phyloP scores from a whole-genome alignment of 35 echinoderm and acorn worm genomes.

The Ptychodera flava region DNA sequence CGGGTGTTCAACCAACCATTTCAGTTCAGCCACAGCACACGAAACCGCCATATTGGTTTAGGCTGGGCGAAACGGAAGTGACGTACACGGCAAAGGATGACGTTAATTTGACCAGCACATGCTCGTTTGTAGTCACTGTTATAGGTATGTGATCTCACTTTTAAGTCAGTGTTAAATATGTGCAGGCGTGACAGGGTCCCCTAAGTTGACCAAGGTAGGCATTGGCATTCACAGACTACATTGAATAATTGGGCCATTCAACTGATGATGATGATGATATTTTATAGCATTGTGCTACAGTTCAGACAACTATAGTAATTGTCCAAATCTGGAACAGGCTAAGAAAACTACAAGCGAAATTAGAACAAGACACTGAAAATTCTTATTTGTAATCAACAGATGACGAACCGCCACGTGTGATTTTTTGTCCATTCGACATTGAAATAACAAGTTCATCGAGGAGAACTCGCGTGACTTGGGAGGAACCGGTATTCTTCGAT shows the following conservation, averaged over 20 bases:
- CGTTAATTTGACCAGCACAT: background rate
- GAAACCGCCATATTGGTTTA: background rate
- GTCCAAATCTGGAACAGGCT: too few relatives aligned
- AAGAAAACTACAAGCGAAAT: too few relatives aligned
- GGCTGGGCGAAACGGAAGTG: background rate
- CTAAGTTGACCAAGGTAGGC: too few relatives aligned
- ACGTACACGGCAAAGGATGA: background rate
- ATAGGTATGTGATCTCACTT: too few relatives aligned
- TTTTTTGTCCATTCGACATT: background rate
- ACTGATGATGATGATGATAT: too few relatives aligned
- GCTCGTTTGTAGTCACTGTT: background rate
- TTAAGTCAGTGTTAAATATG: too few relatives aligned
- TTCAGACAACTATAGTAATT: too few relatives aligned
- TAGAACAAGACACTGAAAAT: too few relatives aligned
- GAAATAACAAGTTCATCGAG: background rate
- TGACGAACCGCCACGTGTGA: background rate
- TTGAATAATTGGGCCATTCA: too few relatives aligned
- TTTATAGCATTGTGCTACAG: too few relatives aligned
- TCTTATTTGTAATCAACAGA: background rate
- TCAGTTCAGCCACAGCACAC: background rate
- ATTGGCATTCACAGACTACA: too few relatives aligned
- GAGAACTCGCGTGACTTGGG: background rate
- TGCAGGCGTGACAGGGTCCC: too few relatives aligned
- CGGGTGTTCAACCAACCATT: background rate
- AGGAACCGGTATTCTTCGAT: background rate